Percentiles rank a stretch among this genome's conserved stretches.
phyloP scores from a whole-genome alignment of 2,797 vertebrate species.

The Pipistrellus kuhlii region DNA sequence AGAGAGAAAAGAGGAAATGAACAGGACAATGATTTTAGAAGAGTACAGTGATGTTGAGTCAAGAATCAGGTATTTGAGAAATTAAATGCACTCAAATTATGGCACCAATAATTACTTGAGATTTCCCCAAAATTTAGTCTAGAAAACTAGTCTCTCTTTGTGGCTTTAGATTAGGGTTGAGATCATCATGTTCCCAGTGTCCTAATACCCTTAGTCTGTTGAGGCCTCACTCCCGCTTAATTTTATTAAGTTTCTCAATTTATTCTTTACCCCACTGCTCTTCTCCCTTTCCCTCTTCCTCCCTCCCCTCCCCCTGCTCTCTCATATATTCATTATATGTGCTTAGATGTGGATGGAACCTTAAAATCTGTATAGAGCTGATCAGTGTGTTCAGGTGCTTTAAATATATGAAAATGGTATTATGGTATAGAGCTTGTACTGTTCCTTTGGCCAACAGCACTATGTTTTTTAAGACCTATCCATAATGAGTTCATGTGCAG shows the following conservation, averaged over 20 bases:
- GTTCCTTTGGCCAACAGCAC: neutral
- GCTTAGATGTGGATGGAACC: neutral
- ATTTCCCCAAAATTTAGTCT: neutral
- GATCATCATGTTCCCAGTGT: neutral
- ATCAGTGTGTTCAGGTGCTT: neutral
- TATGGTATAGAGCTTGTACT: neutral
- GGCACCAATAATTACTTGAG: neutral
- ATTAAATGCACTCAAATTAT: constrained; percentile 5
- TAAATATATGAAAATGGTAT: neutral
- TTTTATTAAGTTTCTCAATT: neutral
- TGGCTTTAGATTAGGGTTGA: neutral
- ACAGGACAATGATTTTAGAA: neutral
- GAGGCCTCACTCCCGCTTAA: neutral
- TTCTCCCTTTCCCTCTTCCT: neutral
- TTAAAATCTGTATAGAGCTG: neutral
- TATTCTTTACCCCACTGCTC: neutral
- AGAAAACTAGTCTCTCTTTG: neutral
- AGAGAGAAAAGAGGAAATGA: neutral
- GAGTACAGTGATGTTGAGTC: neutral
- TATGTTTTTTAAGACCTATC: neutral
- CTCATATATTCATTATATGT: neutral
- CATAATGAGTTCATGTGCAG: neutral
- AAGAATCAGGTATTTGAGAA: neutral
- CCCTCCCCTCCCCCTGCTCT: neutral
- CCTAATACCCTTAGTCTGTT: neutral